phyloP scores from a whole-genome alignment of 2,888 invertebrate species.

The Halictus ligatus region DNA sequence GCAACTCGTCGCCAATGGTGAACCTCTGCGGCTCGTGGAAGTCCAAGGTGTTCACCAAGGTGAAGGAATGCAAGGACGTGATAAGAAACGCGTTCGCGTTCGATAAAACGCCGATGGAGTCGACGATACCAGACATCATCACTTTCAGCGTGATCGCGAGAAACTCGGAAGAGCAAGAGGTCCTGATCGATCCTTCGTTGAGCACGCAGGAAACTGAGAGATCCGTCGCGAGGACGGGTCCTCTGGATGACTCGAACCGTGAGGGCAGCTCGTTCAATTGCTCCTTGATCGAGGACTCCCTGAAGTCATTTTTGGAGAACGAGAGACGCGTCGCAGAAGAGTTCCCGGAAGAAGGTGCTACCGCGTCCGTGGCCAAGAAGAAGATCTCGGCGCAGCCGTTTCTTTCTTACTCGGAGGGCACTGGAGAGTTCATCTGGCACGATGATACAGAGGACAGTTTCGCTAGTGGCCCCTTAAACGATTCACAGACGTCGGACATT shows the following conservation, averaged over 20 bases:
- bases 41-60: slow-evolving; percentile 29
- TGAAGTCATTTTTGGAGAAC: slow-evolving; percentile 18
- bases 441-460: slow-evolving; percentile 29
- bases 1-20: background rate
- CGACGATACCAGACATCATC: slow-evolving; percentile 32
- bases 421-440: slow-evolving; percentile 25
- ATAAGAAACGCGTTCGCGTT: slow-evolving; percentile 31
- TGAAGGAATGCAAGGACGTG: slow-evolving; percentile 39
- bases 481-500: background rate
- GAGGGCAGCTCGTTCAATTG: background rate
- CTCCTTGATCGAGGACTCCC: background rate
- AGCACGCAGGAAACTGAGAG: background rate
- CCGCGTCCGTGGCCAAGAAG: background rate
- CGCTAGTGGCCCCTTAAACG: background rate
- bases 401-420: slow-evolving; percentile 25
- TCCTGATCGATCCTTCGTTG: background rate
- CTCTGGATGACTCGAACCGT: too few species aligned
- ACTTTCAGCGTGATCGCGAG: slow-evolving; percentile 10
- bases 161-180: background rate
- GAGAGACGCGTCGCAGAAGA: slow-evolving; percentile 22
- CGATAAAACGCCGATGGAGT: background rate
- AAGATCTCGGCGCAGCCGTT: slow-evolving; percentile 53
- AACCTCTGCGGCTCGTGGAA: slow-evolving; percentile 21
- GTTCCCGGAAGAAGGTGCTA: background rate
- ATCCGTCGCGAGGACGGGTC: too few species aligned